These are phyloP conservation scores for Agriopis leucophaearia DNA, from an alignment of 2,888 invertebrate species.

Conservation along the genomic window DNA sequence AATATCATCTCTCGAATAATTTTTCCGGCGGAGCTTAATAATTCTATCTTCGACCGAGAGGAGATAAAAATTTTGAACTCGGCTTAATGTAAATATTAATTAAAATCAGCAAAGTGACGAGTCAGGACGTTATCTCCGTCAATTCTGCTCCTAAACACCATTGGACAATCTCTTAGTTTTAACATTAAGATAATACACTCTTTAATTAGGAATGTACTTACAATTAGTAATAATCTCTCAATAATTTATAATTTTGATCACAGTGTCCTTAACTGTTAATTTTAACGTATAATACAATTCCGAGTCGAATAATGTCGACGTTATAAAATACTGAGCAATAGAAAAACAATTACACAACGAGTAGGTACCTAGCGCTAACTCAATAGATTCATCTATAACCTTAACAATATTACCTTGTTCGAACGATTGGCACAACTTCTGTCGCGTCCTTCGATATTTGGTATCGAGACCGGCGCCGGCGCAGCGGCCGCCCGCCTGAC, in stretches of 20 bases:
- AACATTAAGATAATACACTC: slow-evolving; percentile 81
- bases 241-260: slow-evolving; percentile 87
- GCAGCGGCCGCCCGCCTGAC: slow-evolving; percentile 71
- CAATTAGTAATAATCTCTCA: slow-evolving; percentile 85
- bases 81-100: slow-evolving; percentile 48
- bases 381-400: slow-evolving; percentile 78
- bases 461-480: slow-evolving; percentile 62
- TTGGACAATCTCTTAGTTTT: slow-evolving; percentile 72
- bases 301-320: slow-evolving; percentile 74
- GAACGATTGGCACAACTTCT: slow-evolving; percentile 81
- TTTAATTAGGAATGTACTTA: slow-evolving; percentile 85
- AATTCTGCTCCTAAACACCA: slow-evolving; percentile 47
- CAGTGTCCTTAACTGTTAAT: slow-evolving; percentile 85
- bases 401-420: slow-evolving; percentile 83
- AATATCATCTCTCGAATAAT: slow-evolving; percentile 80
- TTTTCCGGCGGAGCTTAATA: slow-evolving; percentile 66
- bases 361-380: slow-evolving; percentile 77
- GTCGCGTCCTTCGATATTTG: slow-evolving; percentile 79
- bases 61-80: slow-evolving; percentile 70
- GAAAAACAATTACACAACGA: slow-evolving; percentile 81
- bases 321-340: slow-evolving; percentile 85
- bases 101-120: slow-evolving; percentile 17
- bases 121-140: not conserved
- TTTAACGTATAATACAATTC: slow-evolving; percentile 84
- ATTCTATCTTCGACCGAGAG: slow-evolving; percentile 60